Percentiles rank a stretch among this genome's conserved stretches.
Evolutionary conservation across 2,113 vertebrate species (phyloP).

Genomic region (Ursus arctos): DNA sequence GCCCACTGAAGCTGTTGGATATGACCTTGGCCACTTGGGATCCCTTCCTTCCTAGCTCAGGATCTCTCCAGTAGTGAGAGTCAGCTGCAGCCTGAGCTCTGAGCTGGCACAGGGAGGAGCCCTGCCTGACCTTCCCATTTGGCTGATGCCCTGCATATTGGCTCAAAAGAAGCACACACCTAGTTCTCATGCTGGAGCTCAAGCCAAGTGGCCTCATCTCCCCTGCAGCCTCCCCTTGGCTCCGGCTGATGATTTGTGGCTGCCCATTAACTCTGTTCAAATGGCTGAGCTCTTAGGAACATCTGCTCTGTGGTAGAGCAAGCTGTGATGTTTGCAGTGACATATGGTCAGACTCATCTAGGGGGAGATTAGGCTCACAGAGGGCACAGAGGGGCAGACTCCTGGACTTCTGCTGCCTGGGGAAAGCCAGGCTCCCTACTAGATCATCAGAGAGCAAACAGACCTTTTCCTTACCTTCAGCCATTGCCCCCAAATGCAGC

Average conservation of each 20-base stretch:
- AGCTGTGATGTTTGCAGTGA: constrained; percentile 48
- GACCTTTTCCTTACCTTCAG: background rate
- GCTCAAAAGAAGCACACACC: constrained; percentile 22
- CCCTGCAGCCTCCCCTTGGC: background rate
- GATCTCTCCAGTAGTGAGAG: background rate
- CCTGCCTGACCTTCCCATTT: background rate
- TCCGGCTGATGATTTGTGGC: constrained; percentile 53
- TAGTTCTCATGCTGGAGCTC: constrained; percentile 39
- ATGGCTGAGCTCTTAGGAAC: background rate
- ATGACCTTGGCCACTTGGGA: background rate
- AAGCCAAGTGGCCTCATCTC: constrained; percentile 58
- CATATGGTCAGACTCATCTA: constrained; percentile 1
- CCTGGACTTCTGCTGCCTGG: background rate
- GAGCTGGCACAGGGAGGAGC: constrained; percentile 17
- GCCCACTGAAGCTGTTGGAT: background rate
- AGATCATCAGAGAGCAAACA: background rate
- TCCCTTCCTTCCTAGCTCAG: background rate
- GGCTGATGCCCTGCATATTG: background rate
- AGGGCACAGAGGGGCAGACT: background rate
- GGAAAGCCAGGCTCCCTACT: background rate
- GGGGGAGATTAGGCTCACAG: background rate
- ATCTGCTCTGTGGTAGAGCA: constrained; percentile 13
- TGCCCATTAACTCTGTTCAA: constrained; percentile 52
- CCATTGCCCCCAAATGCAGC: background rate
- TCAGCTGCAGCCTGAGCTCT: background rate